Base-by-base conservation (phyloP, 2,888 invertebrate species). In the Carpatolechia fugitivella region DNA sequence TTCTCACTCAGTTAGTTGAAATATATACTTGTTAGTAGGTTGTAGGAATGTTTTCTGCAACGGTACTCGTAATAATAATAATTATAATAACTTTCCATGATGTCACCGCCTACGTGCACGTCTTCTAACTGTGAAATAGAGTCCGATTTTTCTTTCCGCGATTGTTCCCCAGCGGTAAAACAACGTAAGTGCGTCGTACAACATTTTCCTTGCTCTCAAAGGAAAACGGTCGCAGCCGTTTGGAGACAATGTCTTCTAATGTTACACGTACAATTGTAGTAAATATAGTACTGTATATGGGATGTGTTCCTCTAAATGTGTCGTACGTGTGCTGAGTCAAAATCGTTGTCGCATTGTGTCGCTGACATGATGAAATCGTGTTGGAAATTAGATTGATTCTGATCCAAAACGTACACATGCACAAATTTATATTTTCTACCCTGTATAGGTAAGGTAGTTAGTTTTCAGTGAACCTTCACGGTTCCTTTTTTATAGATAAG, bases 71-170 rank as follows among this genome's bases (percentile, higher is more conserved):
- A 11, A 41, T 18, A 11, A 41, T 18, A 18, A 41, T 48, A 31
- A 33, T 48, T 11, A 31, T 18, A 63, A 70, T 71, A 70, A 65
- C 65, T 72, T 63, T 59, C 66, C 69, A 64, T 70, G 59, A 60
- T 49, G 55, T 63, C 62, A 59, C 56, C 47, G 58, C 49, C 49
- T 62, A 58, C 54, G 54, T 51, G 50, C 56, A 63, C 60, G 62
- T 59, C 56, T 61, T 52, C 63, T 62, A 68, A 69, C 59, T 61
- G 59, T 64, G 65, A 67, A 58, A 59, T 56, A 68, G 49, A 56
- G 60, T 53, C 53, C 57, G 59, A 64, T 64, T 64, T 69, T 66
- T 68, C 66, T 65, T 57, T 16, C 40, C 56, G 47, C 54, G 56
- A 56, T 58, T 51, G 33, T 10, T 13, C 18, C 20, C 20, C 29